Evolutionary conservation across 2,888 invertebrate genomes (phyloP), one percentile per base, ranked within the genome.

Genomic region (Drymonia ruficornis): DNA sequence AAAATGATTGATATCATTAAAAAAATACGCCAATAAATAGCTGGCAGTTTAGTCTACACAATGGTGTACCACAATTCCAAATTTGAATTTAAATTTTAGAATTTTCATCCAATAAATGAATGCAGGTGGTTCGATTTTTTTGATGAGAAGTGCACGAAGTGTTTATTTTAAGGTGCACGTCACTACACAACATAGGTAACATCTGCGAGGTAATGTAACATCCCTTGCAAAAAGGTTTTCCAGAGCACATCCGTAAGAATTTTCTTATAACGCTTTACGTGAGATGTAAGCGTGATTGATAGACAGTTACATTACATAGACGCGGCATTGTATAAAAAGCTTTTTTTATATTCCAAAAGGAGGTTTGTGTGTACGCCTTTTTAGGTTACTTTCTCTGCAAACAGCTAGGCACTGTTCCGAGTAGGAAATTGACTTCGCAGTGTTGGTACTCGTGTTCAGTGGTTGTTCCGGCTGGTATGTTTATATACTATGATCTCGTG

Each of bases 271-370:
- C 71, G 61, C 59, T 69, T 63, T 67, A 59, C 56, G 55, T 63
- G 61, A 65, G 59, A 65, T 62, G 64, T 66, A 63, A 68, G 63
- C 60, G 66, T 80, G 80, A 80, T 80, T 79, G 81, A 80, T 77
- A 70, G 72, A 74, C 73, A 70, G 63, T 65, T 58, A 65, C 68
- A 74, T 77, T 63, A 68, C 63, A 64, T 72, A 69, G 70, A 73
- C 67, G 71, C 56, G 47, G 61, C 64, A 66, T 73, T 72, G 67
- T 72, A 61, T 67, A 76, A 73, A 68, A 65, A 61, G 51, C 42
- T 64, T 68, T 63, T 72, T 72, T 68, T 62, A 48, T 58, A 52
- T 59, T 54, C 52, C 11, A 46, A 47, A n/a, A 53, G 52, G 31
- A 53, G 53, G 63, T 66, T 72, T 66, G 15, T 75, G 67, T 65